Conservation (phyloP, 1,140 invertebrate genomes). For the Galleria mellonella region DNA sequence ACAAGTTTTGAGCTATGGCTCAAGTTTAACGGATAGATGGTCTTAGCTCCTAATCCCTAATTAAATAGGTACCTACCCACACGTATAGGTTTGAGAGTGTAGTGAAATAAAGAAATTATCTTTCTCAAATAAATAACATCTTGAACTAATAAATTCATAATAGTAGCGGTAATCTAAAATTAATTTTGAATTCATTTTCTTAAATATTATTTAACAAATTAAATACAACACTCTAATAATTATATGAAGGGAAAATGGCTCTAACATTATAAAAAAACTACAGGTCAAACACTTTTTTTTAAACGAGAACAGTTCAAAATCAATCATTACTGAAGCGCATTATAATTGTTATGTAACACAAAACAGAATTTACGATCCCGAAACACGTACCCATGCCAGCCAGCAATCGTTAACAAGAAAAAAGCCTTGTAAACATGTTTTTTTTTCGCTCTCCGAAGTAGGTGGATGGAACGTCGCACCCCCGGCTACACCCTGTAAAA, state of each 20-base stretch:
- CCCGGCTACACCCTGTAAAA: conserved; percentile 43
- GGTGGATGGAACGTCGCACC: conserved; percentile 24
- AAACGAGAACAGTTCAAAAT: conserved; percentile 10
- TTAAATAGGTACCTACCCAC: neutral
- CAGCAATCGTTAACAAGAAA: conserved; percentile 41
- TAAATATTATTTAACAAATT: no score
- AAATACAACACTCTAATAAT: no score
- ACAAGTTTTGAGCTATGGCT: conserved; percentile 29
- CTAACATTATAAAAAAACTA: neutral
- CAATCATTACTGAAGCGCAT: conserved; percentile 14
- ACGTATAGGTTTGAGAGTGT: no score
- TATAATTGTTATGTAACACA: conserved; percentile 42
- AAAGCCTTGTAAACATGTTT: conserved; percentile 67
- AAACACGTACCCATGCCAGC: conserved; percentile 22
- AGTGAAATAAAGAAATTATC: no score
- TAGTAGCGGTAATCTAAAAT: no score
- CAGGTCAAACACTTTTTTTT: no score
- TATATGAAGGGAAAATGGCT: no score
- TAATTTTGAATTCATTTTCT: no score
- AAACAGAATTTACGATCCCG: conserved; percentile 55
- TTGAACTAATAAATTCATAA: no score
- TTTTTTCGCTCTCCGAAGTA: conserved; percentile 44
- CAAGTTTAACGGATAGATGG: conserved; percentile 28
- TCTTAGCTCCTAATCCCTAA: conserved; percentile 6
- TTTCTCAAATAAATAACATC: conserved; percentile 1